Evolutionary conservation across 2,797 vertebrate species (phyloP).

Genomic region (Halcyon smyrnensis): DNA sequence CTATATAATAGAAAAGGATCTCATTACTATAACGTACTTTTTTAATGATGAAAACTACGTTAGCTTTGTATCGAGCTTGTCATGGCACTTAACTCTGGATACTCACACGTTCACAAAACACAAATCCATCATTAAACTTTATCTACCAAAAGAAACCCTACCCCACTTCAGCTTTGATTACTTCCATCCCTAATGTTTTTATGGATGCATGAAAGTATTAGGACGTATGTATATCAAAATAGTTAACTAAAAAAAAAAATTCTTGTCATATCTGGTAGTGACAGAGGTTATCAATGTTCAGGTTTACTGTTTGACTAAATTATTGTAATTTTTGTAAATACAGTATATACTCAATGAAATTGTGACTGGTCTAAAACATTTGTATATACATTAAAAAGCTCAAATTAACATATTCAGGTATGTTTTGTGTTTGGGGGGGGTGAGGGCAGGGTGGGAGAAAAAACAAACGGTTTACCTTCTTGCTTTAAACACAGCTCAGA

Average conservation of each 20-base stretch:
- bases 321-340: constrained; percentile 84
- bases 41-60: constrained; percentile 70
- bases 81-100: constrained; percentile 50
- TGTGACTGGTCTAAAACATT: constrained; percentile 81
- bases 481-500: not conserved
- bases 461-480: not conserved
- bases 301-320: constrained; percentile 76
- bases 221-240: constrained; percentile 69
- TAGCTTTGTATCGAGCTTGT: constrained; percentile 76
- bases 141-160: constrained; percentile 67
- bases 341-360: constrained; percentile 73
- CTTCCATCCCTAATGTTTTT: constrained; percentile 68
- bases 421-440: constrained; percentile 41
- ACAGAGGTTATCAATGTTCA: constrained; percentile 76
- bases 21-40: constrained; percentile 74
- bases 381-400: constrained; percentile 82
- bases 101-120: constrained; percentile 62
- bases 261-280: constrained; percentile 75
- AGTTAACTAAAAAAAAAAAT: constrained; percentile 59
- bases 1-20: constrained; percentile 85
- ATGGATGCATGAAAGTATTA: constrained; percentile 77
- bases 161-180: constrained; percentile 59
- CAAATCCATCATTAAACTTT: constrained; percentile 62
- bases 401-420: constrained; percentile 54
- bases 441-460: not conserved